Conservation (phyloP, 2,888 invertebrate genomes). For the Lasioglossum figueresi region DNA sequence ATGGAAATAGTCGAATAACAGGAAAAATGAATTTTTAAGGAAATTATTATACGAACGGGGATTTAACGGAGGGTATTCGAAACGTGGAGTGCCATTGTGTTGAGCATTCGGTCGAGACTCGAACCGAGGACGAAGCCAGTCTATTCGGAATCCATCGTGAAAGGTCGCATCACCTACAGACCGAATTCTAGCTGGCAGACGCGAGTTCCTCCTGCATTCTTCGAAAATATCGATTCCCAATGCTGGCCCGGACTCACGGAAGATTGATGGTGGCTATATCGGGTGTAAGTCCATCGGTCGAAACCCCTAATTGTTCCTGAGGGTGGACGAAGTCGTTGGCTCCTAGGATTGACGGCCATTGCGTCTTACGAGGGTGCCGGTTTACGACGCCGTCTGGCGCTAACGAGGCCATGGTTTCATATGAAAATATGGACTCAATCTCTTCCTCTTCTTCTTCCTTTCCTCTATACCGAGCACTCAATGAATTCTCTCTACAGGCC, state of each 20-base stretch:
- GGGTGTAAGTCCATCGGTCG: conserved; percentile 15
- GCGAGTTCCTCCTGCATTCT: background rate
- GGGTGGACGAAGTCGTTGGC: conserved; percentile 7
- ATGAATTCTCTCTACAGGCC: background rate
- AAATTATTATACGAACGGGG: background rate
- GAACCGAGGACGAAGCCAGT: background rate
- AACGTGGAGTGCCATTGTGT: background rate
- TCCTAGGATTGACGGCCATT: conserved; percentile 6
- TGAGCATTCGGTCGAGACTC: background rate
- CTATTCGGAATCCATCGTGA: background rate
- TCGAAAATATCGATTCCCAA: conserved; percentile 14
- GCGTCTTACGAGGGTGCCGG: conserved; percentile 1
- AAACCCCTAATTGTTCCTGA: conserved; percentile 12
- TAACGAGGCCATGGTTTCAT: conserved; percentile 12
- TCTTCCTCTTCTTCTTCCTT: background rate
- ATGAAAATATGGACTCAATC: conserved; percentile 5
- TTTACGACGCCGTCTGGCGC: conserved; percentile 14
- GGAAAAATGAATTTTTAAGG: background rate
- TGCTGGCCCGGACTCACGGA: background rate
- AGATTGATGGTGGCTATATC: conserved; percentile 17
- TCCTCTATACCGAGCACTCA: background rate
- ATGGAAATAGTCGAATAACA: background rate
- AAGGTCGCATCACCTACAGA: background rate
- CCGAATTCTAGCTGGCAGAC: background rate
- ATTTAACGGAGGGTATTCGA: background rate